phyloP scores from a whole-genome alignment of 2,888 invertebrate genomes.

The Neuroscelio doddi region DNA sequence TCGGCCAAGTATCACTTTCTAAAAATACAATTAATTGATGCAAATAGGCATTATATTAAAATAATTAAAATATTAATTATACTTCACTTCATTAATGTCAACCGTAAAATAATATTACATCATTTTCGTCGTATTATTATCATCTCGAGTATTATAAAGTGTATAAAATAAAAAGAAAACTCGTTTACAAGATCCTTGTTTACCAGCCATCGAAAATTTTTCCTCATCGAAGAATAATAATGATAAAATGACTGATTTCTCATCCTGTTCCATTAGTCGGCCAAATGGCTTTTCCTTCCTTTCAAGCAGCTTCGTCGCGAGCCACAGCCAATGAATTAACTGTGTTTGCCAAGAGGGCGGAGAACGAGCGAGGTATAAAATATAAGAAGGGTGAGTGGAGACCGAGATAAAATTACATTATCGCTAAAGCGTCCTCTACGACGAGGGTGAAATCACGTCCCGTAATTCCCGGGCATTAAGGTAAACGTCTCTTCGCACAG shows the following conservation, averaged over 20 bases:
- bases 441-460: constrained; percentile 67
- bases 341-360: constrained; percentile 43
- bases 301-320: constrained; percentile 31
- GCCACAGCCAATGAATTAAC: constrained; percentile 45
- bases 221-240: background rate
- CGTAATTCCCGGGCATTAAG: constrained; percentile 71
- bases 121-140: too few species aligned
- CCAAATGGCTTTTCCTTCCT: constrained; percentile 39
- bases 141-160: background rate
- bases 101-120: too few species aligned
- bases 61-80: too few species aligned
- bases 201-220: constrained; percentile 4
- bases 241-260: constrained; percentile 24
- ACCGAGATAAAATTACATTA: constrained; percentile 69
- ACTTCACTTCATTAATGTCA: too few species aligned
- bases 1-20: background rate
- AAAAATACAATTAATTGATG: too few species aligned
- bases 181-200: constrained; percentile 4
- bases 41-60: too few species aligned
- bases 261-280: constrained; percentile 40
- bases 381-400: constrained; percentile 43
- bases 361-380: constrained; percentile 40
- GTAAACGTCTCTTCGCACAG: constrained; percentile 66
- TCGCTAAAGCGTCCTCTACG: constrained; percentile 66
- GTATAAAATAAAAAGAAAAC: background rate